Conservation (phyloP, 2,888 invertebrate genomes). For the Neuroscelio doddi region DNA sequence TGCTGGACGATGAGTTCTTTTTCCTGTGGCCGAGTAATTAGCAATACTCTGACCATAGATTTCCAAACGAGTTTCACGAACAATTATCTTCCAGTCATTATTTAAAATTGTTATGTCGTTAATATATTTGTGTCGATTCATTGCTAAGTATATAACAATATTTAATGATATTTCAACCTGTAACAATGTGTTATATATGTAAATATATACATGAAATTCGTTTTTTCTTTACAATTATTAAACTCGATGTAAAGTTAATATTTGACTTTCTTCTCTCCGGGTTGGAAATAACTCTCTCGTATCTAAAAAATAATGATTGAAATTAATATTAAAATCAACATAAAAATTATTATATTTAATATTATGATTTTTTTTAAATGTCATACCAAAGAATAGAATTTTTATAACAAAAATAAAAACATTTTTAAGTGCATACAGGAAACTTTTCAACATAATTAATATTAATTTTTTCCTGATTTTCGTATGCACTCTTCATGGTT, state of each 20-base stretch:
- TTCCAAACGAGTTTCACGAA: slow-evolving; percentile 1
- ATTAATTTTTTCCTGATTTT: slow-evolving; percentile 6
- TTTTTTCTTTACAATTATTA: background rate
- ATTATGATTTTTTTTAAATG: too few species aligned
- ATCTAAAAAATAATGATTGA: background rate
- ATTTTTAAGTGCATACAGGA: background rate
- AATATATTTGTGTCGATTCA: slow-evolving; percentile 1
- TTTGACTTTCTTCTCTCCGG: background rate
- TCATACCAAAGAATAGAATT: too few species aligned
- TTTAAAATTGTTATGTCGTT: background rate
- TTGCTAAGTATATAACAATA: background rate
- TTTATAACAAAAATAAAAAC: too few species aligned
- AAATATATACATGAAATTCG: background rate
- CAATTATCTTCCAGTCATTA: slow-evolving; percentile 9
- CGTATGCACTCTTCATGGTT: slow-evolving; percentile 5
- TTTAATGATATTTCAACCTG: slow-evolving; percentile 5
- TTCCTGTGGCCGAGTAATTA: slow-evolving; percentile 7
- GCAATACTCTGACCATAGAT: slow-evolving; percentile 9
- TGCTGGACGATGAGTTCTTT: background rate
- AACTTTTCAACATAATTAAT: background rate
- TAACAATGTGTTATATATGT: background rate
- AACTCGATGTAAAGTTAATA: background rate
- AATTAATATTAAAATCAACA: background rate
- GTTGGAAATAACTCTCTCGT: background rate
- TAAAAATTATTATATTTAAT: too few species aligned